Conservation (phyloP, 1,140 invertebrate species). For the Wiebesia pumilae region DNA sequence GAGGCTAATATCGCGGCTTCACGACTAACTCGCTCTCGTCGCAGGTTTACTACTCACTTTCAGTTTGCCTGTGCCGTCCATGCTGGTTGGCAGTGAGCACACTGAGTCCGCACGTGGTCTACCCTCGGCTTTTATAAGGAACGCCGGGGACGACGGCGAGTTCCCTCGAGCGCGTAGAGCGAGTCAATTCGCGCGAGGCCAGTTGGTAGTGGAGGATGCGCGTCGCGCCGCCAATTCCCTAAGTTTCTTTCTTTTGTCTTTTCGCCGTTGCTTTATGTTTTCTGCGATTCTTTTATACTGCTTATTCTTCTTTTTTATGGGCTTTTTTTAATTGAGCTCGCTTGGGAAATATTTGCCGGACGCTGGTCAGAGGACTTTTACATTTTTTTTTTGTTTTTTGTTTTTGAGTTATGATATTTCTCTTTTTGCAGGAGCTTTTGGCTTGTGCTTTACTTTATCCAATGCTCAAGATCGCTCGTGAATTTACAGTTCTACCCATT, state of each 20-base stretch:
- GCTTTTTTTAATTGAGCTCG: neutral
- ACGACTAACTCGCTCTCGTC: neutral
- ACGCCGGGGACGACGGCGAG: constrained; percentile 52
- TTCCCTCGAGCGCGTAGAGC: constrained; percentile 38
- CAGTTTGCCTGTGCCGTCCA: constrained; percentile 72
- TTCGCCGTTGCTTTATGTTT: neutral
- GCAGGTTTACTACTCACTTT: constrained; percentile 69
- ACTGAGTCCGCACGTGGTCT: constrained; percentile 64
- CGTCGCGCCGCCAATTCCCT: neutral
- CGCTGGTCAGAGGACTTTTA: neutral
- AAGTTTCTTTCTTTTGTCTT: neutral
- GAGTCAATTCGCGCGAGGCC: constrained; percentile 2
- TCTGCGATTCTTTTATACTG: neutral
- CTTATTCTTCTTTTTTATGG: neutral
- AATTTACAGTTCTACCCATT: neutral
- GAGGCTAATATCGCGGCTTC: neutral
- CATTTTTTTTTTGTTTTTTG: neutral
- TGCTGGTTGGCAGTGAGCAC: constrained; percentile 72
- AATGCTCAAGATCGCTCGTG: too few species aligned
- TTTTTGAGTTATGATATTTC: too few species aligned
- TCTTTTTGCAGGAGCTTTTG: too few species aligned
- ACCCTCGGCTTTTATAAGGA: constrained; percentile 70
- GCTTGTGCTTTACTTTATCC: too few species aligned
- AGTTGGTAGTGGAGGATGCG: constrained; percentile 30
- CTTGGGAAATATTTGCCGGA: constrained; percentile 1